phyloP scores from a whole-genome alignment of 2,797 vertebrate genomes.

The Crax fasciolata region DNA sequence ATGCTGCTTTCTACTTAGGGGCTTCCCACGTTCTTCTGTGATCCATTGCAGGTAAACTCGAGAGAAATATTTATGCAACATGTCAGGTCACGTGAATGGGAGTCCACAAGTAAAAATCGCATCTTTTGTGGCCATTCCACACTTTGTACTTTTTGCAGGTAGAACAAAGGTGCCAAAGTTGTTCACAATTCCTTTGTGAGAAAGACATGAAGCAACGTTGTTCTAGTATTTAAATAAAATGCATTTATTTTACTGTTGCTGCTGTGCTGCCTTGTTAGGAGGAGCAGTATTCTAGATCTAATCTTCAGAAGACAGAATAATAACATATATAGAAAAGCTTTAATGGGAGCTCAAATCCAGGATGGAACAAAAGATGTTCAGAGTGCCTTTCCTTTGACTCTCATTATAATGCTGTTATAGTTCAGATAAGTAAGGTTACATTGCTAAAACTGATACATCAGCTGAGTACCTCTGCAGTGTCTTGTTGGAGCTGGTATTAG shows the following conservation, averaged over 20 bases:
- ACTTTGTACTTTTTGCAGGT: background rate
- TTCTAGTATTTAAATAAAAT: background rate
- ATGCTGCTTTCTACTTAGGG: background rate
- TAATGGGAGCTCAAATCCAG: background rate
- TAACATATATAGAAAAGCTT: fast-evolving
- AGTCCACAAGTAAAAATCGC: background rate
- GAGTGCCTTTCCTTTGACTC: background rate
- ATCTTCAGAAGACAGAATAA: background rate
- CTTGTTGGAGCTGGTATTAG: background rate
- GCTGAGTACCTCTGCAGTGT: background rate
- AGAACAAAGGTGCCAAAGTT: background rate
- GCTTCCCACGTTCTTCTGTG: background rate
- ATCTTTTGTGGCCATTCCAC: background rate
- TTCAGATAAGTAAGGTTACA: background rate
- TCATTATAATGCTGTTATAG: background rate
- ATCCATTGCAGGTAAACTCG: background rate
- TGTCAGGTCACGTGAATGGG: background rate
- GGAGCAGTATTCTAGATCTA: background rate
- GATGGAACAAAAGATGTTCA: background rate
- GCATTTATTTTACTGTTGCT: background rate
- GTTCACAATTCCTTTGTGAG: background rate
- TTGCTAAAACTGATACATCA: background rate
- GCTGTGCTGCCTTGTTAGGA: background rate
- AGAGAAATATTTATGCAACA: background rate
- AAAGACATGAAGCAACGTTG: background rate